phyloP scores from a whole-genome alignment of 1,140 invertebrate species.

The Drosophila rufa region DNA sequence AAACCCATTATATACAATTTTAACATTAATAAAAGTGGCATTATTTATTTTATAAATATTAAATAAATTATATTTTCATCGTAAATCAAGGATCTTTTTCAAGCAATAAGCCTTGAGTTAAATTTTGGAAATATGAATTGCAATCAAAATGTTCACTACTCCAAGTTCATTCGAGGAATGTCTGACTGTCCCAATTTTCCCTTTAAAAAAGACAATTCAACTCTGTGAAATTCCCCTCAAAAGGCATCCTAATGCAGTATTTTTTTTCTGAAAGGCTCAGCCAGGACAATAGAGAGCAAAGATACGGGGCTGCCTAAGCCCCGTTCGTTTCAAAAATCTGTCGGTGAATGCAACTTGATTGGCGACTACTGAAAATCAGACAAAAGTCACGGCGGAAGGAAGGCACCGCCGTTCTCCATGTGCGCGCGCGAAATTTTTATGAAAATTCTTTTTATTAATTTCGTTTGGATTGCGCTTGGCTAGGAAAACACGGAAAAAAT shows the following conservation, averaged over 20 bases:
- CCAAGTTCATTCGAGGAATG: too few relatives aligned
- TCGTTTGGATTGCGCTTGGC: constrained; percentile 45
- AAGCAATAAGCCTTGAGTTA: too few relatives aligned
- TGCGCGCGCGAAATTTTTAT: constrained; percentile 27
- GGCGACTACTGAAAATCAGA: constrained; percentile 24
- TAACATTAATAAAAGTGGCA: too few relatives aligned
- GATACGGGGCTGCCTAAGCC: not conserved
- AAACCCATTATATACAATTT: too few relatives aligned
- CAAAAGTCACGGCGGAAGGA: constrained; percentile 7
- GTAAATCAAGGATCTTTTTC: too few relatives aligned
- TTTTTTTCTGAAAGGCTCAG: not conserved
- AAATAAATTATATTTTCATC: too few relatives aligned
- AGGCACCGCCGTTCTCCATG: constrained; percentile 10
- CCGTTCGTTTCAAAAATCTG: not conserved
- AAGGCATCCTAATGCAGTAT: not conserved
- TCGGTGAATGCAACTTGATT: constrained; percentile 44
- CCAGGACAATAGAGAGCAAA: constrained; percentile 13
- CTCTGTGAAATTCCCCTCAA: not conserved
- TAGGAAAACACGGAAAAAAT: constrained; percentile 40
- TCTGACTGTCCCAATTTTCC: not conserved
- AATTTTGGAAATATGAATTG: not conserved
- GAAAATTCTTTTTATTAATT: constrained; percentile 57
- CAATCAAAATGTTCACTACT: not conserved
- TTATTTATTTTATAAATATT: not conserved
- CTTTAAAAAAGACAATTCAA: not conserved